Evolutionary conservation across 2,888 invertebrate species (phyloP).

Genomic region (Auanema sp.): DNA sequence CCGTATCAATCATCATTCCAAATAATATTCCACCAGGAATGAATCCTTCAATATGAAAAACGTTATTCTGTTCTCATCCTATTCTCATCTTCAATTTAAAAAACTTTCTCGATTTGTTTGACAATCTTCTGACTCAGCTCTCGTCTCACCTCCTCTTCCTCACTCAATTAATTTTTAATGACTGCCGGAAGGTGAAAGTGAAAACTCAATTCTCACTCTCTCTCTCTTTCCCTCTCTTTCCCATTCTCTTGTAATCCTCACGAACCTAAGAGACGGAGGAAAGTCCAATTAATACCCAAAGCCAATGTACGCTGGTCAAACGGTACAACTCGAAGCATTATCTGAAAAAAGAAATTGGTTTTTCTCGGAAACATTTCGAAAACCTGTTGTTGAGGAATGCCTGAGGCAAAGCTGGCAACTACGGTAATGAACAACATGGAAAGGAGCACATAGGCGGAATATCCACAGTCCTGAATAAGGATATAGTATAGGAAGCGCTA

Average conservation of each 20-base stretch:
- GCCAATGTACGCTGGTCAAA: slow-evolving; percentile 62
- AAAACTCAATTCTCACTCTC: background rate
- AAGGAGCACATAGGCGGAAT: slow-evolving; percentile 52
- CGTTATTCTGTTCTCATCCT: slow-evolving; percentile 6
- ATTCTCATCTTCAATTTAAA: background rate
- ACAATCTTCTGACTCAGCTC: too few relatives aligned
- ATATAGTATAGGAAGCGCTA: background rate
- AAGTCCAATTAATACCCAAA: slow-evolving; percentile 62
- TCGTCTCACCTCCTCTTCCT: too few relatives aligned
- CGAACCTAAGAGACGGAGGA: slow-evolving; percentile 56
- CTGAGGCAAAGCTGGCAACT: slow-evolving; percentile 60
- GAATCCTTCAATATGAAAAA: slow-evolving; percentile 44
- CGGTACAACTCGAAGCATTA: slow-evolving; percentile 62
- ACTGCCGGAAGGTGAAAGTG: background rate
- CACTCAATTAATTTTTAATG: too few relatives aligned
- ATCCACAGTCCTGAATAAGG: slow-evolving; percentile 49
- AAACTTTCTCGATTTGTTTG: background rate
- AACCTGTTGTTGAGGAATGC: slow-evolving; percentile 61
- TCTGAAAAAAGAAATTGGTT: slow-evolving; percentile 35
- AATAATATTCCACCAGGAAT: slow-evolving; percentile 63
- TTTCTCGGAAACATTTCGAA: background rate
- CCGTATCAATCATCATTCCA: slow-evolving; percentile 61
- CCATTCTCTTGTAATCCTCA: slow-evolving; percentile 1
- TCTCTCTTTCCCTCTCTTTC: background rate
- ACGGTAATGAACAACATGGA: slow-evolving; percentile 58